phyloP scores from a whole-genome alignment of 2,797 vertebrate genomes.

The Semaprochilodus insignis region DNA sequence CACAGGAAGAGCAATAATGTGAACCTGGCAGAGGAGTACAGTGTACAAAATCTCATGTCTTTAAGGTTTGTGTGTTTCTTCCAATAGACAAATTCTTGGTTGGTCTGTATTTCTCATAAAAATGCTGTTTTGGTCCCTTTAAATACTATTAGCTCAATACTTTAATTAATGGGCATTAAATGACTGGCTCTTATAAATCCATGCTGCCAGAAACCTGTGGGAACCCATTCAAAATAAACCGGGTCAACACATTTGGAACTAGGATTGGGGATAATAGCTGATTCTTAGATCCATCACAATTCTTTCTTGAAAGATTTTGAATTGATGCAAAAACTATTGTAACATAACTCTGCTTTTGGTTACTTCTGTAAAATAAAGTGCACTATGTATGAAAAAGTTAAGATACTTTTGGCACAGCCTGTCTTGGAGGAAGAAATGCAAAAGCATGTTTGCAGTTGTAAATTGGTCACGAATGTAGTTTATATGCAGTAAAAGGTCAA shows the following conservation, averaged over 20 bases:
- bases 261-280: too few species aligned
- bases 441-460: too few species aligned
- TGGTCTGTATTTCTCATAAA: not conserved
- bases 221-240: not conserved
- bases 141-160: constrained; percentile 13
- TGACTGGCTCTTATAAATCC: constrained; percentile 16
- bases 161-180: constrained; percentile 34
- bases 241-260: not conserved
- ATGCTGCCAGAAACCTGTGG: constrained; percentile 2
- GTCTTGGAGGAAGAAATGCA: too few species aligned
- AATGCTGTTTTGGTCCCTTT: constrained; percentile 25
- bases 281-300: too few species aligned
- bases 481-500: too few species aligned
- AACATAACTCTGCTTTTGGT: too few species aligned
- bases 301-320: too few species aligned
- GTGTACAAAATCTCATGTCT: constrained; percentile 47
- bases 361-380: too few species aligned
- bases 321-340: too few species aligned
- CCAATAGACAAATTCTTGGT: not conserved
- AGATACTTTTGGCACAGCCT: too few species aligned
- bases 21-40: constrained; percentile 62
- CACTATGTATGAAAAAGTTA: too few species aligned
- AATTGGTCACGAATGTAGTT: too few species aligned
- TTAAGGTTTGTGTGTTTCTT: constrained; percentile 15
- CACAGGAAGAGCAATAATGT: constrained; percentile 70